Conservation (phyloP, 2,113 vertebrate species). For the Thomomys bottae region DNA sequence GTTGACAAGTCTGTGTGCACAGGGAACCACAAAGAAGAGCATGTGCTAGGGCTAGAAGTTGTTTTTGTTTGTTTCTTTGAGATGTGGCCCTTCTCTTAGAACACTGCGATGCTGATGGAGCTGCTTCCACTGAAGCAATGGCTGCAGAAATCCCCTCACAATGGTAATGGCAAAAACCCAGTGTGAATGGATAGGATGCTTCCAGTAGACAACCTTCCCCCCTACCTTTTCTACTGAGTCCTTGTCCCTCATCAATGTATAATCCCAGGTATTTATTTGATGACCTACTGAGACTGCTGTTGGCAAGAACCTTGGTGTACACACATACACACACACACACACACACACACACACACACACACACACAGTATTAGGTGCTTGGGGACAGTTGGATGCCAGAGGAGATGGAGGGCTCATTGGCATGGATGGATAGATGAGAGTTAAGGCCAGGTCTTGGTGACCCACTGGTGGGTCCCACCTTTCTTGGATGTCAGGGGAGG, state of each 20-base stretch:
- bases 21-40: neutral
- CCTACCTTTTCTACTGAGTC: neutral
- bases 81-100: neutral
- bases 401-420: neutral
- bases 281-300: neutral
- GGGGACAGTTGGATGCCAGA: neutral
- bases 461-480: neutral
- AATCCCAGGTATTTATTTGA: no score
- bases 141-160: neutral
- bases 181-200: no score
- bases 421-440: neutral
- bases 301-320: neutral
- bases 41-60: neutral
- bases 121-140: neutral
- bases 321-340: neutral
- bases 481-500: neutral
- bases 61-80: neutral
- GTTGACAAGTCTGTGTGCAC: neutral
- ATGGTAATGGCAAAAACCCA: no score
- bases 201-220: neutral
- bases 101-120: rapidly evolving
- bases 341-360: neutral
- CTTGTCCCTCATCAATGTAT: neutral
- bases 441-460: neutral
- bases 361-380: neutral